phyloP scores from a whole-genome alignment of 2,797 vertebrate species.

The Esox masquinongy region DNA sequence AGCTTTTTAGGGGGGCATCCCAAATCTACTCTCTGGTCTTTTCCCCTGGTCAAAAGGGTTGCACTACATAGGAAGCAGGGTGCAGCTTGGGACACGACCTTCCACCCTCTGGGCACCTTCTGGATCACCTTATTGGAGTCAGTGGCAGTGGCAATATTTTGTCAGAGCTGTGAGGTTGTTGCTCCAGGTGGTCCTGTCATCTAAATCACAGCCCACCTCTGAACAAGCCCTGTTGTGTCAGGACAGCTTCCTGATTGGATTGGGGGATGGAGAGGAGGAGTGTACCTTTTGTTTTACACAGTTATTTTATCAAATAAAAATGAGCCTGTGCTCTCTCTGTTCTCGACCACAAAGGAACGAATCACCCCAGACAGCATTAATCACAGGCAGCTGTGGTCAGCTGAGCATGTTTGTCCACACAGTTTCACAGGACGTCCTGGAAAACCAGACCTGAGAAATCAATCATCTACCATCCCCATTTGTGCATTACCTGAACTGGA shows the following conservation, averaged over 20 bases:
- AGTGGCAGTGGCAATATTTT: constrained; percentile 40
- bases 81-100: too few species aligned
- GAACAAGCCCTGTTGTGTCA: neutral
- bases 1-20: too few species aligned
- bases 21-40: too few species aligned
- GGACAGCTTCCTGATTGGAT: constrained; percentile 39
- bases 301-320: constrained; percentile 52
- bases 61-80: neutral
- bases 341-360: constrained; percentile 54
- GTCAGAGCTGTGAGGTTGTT: constrained; percentile 42
- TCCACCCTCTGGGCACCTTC: constrained; percentile 46
- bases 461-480: constrained; percentile 63
- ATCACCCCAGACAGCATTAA: constrained; percentile 70
- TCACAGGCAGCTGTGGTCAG: constrained; percentile 68
- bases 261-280: constrained; percentile 5
- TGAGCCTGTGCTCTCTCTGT: constrained; percentile 39
- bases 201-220: constrained; percentile 56
- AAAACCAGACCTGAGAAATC: constrained; percentile 65
- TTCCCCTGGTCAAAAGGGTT: constrained; percentile 46
- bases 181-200: constrained; percentile 50
- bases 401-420: constrained; percentile 56
- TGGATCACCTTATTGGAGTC: constrained; percentile 60
- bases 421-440: constrained; percentile 64
- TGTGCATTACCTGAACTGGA: constrained; percentile 29
- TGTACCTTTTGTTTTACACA: constrained; percentile 28